phyloP scores from a whole-genome alignment of 2,797 vertebrate genomes.

The Pantherophis vulpinus region DNA sequence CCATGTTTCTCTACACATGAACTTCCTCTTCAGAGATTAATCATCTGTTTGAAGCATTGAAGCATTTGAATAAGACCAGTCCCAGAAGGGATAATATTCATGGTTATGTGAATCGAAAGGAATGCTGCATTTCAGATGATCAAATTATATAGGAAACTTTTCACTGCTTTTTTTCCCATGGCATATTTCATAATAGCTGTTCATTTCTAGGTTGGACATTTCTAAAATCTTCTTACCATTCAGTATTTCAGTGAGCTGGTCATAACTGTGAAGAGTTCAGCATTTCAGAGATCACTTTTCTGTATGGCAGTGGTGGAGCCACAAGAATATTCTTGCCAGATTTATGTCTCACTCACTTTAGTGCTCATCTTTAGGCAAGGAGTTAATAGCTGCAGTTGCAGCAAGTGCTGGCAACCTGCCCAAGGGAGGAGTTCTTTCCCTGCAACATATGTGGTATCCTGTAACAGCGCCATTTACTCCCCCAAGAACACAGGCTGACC shows the following conservation, averaged over 20 bases:
- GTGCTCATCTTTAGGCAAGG: neutral
- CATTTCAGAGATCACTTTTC: neutral
- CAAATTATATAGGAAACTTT: neutral
- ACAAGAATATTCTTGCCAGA: neutral
- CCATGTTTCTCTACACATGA: neutral
- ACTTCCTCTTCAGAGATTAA: neutral
- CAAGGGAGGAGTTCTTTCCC: slow-evolving; percentile 2
- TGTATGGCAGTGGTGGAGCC: neutral
- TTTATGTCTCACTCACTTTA: neutral
- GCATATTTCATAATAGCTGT: neutral
- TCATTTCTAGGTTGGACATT: no score
- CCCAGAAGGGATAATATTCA: neutral
- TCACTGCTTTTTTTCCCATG: neutral
- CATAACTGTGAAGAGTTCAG: neutral
- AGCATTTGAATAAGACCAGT: neutral
- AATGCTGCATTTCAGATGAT: neutral
- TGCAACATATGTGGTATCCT: neutral
- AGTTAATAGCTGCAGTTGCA: neutral
- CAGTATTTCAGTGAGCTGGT: neutral
- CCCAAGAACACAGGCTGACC: neutral
- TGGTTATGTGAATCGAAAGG: neutral
- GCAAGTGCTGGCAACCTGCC: neutral
- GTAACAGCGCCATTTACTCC: neutral
- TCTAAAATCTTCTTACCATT: neutral
- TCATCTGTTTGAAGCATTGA: neutral